Conservation (phyloP, 2,888 invertebrate genomes). For the Euplagia quadripunctaria region DNA sequence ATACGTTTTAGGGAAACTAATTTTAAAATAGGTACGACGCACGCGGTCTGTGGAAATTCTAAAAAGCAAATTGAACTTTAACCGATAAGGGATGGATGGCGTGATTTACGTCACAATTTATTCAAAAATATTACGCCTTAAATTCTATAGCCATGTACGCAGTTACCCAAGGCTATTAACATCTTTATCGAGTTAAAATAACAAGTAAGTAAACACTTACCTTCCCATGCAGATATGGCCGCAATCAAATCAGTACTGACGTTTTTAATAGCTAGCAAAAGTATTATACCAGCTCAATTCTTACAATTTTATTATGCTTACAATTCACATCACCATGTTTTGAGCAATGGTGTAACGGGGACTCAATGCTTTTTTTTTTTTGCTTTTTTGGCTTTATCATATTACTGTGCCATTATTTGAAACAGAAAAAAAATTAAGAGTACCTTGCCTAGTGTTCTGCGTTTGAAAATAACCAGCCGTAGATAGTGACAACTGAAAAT, state of each 20-base stretch:
- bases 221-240: background rate
- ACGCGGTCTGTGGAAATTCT: conserved; percentile 6
- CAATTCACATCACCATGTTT: conserved; percentile 10
- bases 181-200: background rate
- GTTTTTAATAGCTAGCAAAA: background rate
- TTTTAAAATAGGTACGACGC: conserved; percentile 13
- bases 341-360: conserved; percentile 2
- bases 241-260: conserved; percentile 3
- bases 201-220: conserved; percentile 4
- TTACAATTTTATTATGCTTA: conserved; percentile 10
- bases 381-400: background rate
- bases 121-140: conserved; percentile 4
- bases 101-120: conserved; percentile 3
- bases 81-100: background rate
- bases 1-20: background rate
- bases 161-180: conserved; percentile 3
- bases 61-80: background rate
- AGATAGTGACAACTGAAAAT: background rate
- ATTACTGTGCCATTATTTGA: background rate
- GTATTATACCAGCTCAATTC: conserved; percentile 3
- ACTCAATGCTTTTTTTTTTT: background rate
- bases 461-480: conserved; percentile 1
- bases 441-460: background rate
- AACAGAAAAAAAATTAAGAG: background rate
- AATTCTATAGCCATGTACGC: conserved; percentile 4